A percentile compares a stretch with the other conserved stretches of the same genome.
Evolutionary conservation across 2,888 invertebrate genomes (phyloP).

Genomic region (Mantis religiosa): DNA sequence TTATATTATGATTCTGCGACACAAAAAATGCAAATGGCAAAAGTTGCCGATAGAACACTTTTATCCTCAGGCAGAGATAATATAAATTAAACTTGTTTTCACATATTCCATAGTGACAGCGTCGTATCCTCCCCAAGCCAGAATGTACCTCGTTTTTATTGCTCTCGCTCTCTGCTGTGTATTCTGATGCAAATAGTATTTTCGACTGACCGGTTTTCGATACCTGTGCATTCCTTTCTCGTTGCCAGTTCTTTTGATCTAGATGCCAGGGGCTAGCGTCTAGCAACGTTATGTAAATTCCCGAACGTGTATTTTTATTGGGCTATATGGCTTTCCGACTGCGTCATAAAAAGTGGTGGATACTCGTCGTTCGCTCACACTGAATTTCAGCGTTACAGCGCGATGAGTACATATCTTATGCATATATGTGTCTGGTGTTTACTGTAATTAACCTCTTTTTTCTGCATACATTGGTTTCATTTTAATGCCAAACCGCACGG

Average conservation of each 20-base stretch:
- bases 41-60: too few relatives aligned
- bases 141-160: neutral
- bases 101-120: neutral
- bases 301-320: neutral
- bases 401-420: too few relatives aligned
- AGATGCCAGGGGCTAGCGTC: neutral
- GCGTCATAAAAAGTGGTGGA: neutral
- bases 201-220: neutral
- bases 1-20: too few relatives aligned
- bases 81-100: neutral
- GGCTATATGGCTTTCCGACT: neutral
- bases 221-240: neutral
- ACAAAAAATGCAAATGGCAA: too few relatives aligned
- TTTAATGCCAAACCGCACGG: neutral
- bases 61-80: neutral
- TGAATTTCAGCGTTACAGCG: too few relatives aligned
- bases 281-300: neutral
- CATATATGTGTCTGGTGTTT: too few relatives aligned
- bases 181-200: neutral
- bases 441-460: too few relatives aligned
- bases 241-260: neutral
- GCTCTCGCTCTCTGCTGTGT: neutral
- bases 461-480: neutral
- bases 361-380: too few relatives aligned
- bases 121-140: neutral